These are phyloP conservation scores for Perognathus longimembris DNA, from an alignment of 2,113 vertebrate genomes.

Conservation along the genomic window DNA sequence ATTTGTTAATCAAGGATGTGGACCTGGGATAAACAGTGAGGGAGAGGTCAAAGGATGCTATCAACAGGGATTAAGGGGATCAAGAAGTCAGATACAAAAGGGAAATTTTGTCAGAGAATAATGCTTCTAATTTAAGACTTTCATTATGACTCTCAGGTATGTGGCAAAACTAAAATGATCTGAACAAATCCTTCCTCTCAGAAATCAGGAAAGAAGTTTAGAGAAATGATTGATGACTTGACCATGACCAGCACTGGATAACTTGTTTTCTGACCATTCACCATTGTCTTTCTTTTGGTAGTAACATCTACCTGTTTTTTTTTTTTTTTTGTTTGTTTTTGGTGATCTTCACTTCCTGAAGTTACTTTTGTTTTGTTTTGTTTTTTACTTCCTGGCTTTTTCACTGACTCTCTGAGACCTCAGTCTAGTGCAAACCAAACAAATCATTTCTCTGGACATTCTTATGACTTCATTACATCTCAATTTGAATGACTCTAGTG, in stretches of 20 bases:
- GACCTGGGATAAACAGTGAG: background rate
- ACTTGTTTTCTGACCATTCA: background rate
- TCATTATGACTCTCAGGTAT: background rate
- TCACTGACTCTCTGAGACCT: background rate
- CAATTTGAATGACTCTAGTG: background rate
- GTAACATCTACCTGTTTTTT: background rate
- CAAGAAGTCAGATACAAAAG: background rate
- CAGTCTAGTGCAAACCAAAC: background rate
- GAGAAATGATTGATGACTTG: background rate
- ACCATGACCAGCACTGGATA: background rate
- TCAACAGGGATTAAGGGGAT: background rate
- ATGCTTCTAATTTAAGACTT: background rate
- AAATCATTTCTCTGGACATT: background rate
- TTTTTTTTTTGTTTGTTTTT: too few relatives aligned
- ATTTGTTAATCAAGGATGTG: background rate
- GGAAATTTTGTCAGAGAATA: background rate
- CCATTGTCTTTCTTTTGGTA: background rate
- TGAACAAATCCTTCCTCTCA: background rate
- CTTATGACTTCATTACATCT: background rate
- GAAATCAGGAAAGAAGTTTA: background rate
- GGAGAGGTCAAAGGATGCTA: background rate
- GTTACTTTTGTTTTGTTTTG: background rate
- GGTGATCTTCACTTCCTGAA: background rate
- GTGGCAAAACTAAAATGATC: background rate
- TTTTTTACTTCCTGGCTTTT: background rate